These are phyloP conservation scores for Phrynosoma blainvillii DNA, from an alignment of 2,113 vertebrate genomes.

Conservation along the genomic window DNA sequence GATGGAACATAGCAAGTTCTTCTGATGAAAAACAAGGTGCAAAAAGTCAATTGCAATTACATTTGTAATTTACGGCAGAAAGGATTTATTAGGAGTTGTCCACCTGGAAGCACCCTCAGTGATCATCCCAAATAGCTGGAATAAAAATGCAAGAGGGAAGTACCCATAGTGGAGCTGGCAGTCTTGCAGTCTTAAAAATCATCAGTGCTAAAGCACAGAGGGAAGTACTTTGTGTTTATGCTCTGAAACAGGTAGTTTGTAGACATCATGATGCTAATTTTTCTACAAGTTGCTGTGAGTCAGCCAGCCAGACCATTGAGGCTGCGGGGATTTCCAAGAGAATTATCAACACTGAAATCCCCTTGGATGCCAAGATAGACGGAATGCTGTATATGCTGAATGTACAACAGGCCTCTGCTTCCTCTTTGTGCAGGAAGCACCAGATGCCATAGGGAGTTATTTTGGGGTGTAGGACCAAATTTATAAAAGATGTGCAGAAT, in stretches of 20 bases:
- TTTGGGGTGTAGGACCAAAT: slow-evolving; percentile 60
- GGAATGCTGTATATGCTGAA: slow-evolving; percentile 71
- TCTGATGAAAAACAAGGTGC: background rate
- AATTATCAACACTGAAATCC: slow-evolving; percentile 74
- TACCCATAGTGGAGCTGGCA: background rate
- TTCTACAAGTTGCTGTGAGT: slow-evolving; percentile 71
- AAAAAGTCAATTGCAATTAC: background rate
- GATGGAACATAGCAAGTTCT: background rate
- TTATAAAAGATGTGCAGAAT: slow-evolving; percentile 42
- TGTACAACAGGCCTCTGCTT: slow-evolving; percentile 71
- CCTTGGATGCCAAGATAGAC: slow-evolving; percentile 82
- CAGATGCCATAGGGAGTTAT: slow-evolving; percentile 65
- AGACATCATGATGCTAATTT: slow-evolving; percentile 15
- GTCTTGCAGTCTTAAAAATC: slow-evolving; percentile 1
- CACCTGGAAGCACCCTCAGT: background rate
- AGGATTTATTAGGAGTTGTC: background rate
- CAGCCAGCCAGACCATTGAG: slow-evolving; percentile 70
- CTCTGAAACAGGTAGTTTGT: background rate
- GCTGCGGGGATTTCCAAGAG: slow-evolving; percentile 76
- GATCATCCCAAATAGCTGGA: background rate
- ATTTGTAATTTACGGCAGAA: background rate
- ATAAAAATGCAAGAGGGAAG: slow-evolving; percentile 33
- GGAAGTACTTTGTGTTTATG: slow-evolving; percentile 32
- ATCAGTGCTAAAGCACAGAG: background rate
- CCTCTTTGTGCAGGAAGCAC: slow-evolving; percentile 76